Percentiles rank a stretch among this genome's conserved stretches.
phyloP scores from a whole-genome alignment of 2,888 invertebrate genomes.

The Apantesis nais region DNA sequence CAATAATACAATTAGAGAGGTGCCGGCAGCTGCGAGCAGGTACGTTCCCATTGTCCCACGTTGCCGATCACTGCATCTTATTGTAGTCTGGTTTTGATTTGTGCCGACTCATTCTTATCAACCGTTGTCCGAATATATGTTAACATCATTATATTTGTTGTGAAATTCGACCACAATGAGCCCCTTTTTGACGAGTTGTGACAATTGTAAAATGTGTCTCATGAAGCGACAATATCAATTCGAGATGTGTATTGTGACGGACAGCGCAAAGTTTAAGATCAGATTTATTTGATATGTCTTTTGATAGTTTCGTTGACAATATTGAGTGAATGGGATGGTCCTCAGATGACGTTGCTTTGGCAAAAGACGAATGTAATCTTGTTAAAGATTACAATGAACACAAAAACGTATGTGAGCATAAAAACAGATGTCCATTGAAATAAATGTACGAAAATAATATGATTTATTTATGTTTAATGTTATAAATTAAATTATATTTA shows the following conservation, averaged over 20 bases:
- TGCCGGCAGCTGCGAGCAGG: conserved; percentile 58
- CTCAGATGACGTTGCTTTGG: conserved; percentile 22
- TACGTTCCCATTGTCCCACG: conserved; percentile 33
- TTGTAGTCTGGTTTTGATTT: conserved; percentile 35
- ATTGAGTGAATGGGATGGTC: conserved; percentile 35
- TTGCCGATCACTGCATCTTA: conserved; percentile 12
- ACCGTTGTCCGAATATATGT: conserved; percentile 23
- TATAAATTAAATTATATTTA: background rate
- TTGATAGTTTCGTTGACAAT: conserved; percentile 23
- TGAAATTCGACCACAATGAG: conserved; percentile 54
- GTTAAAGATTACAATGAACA: conserved; percentile 11
- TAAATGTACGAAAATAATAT: background rate
- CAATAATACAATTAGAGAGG: conserved; percentile 57
- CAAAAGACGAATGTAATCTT: conserved; percentile 17
- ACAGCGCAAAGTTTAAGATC: conserved; percentile 17
- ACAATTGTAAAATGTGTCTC: conserved; percentile 33
- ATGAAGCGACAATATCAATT: conserved; percentile 36
- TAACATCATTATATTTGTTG: conserved; percentile 50
- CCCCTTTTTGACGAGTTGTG: conserved; percentile 40
- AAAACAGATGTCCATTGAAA: background rate
- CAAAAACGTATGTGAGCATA: conserved; percentile 1
- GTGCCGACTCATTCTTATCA: conserved; percentile 49
- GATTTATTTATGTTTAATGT: background rate
- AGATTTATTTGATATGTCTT: conserved; percentile 20
- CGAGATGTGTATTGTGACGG: conserved; percentile 35